These are phyloP conservation scores for Cassiopea xamachana DNA, from an alignment of 30 jellyfish, hydroid and myxozoan species.

Conservation along the genomic window DNA sequence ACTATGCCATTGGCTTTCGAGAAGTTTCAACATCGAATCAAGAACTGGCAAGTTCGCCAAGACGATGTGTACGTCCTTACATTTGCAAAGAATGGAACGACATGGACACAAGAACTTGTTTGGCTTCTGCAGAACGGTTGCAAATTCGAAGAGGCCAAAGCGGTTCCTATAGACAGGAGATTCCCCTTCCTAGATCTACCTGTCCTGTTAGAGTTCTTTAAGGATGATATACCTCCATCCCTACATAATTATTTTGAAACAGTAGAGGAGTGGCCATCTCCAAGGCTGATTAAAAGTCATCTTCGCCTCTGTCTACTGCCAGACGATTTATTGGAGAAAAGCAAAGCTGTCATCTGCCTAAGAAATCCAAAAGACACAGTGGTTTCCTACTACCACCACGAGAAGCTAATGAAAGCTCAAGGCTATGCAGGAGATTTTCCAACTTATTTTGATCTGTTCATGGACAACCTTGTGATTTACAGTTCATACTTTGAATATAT, in stretches of 20 bases:
- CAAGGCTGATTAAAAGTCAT: not conserved
- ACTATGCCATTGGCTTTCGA: conserved; percentile 38
- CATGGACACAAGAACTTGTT: conserved; percentile 54
- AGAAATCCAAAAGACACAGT: conserved; percentile 31
- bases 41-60: conserved; percentile 12
- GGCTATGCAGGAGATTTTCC: conserved; percentile 14
- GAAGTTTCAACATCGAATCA: conserved; percentile 18
- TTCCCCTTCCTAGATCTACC: conserved; percentile 8
- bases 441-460: conserved; percentile 28
- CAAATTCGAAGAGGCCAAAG: not conserved
- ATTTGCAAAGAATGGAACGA: conserved; percentile 57
- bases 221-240: not conserved
- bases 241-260: not conserved
- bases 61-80: conserved; percentile 39
- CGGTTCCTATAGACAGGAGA: not conserved
- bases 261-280: not conserved
- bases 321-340: not conserved
- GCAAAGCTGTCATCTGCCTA: conserved; percentile 22
- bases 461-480: conserved; percentile 36
- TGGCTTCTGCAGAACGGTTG: conserved; percentile 23
- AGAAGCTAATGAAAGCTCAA: not conserved
- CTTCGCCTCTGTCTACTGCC: not conserved
- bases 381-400: conserved; percentile 22
- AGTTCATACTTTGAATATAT: conserved; percentile 41
- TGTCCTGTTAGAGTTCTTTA: not conserved